Conservation (phyloP, 2,113 vertebrate genomes). For the Machaerirhynchus nigripectus region DNA sequence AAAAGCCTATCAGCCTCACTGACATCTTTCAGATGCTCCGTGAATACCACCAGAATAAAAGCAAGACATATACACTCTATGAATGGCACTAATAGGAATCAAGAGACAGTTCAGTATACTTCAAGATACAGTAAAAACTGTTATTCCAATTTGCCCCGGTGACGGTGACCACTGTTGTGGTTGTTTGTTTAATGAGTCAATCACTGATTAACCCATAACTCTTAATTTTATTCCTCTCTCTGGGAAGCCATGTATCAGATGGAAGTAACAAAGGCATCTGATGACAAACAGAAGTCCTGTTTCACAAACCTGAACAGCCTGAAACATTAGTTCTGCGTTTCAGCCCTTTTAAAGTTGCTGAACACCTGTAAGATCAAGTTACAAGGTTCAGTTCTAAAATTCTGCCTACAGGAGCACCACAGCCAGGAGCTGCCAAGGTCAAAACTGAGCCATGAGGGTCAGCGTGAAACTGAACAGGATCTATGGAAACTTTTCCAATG, state of each 20-base stretch:
- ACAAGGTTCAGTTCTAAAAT: not conserved
- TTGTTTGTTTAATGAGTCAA: not conserved
- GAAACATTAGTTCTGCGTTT: not conserved
- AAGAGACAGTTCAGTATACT: not conserved
- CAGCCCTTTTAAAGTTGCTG: not conserved
- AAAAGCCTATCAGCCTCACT: slow-evolving; percentile 11
- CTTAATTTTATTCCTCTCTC: not conserved
- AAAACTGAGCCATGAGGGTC: not conserved
- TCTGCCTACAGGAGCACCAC: not conserved
- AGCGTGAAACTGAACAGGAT: not conserved
- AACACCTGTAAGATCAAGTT: not conserved
- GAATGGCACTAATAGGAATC: not conserved
- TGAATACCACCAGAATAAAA: slow-evolving; percentile 11
- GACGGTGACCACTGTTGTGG: fast-evolving
- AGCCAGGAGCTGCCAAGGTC: not conserved
- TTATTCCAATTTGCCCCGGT: not conserved
- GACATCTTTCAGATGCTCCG: slow-evolving; percentile 4
- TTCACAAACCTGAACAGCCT: not conserved
- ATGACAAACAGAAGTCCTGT: not conserved
- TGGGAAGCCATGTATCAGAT: not conserved
- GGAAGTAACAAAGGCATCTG: fast-evolving
- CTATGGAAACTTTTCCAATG: not conserved
- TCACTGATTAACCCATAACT: not conserved
- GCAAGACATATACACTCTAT: not conserved
- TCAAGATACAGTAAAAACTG: not conserved